Evolutionary conservation across 2,888 invertebrate genomes (phyloP), one percentile per base, ranked within the genome.

Genomic region (Allophyes oxyacanthae): DNA sequence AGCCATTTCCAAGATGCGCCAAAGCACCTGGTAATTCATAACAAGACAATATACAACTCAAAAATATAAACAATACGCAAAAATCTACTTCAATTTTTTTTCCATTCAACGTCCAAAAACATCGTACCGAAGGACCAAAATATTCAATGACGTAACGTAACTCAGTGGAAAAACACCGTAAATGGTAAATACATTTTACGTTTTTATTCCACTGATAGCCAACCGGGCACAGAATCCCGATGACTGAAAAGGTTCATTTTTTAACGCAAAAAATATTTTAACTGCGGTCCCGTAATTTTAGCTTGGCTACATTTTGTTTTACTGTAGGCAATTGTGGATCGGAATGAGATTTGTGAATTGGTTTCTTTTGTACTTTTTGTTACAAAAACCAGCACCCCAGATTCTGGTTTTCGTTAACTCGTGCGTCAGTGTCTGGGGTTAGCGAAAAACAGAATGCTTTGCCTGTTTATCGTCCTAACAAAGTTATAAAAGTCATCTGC

Each of bases 241-340:
- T 68, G 44, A 45, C 25, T 49, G 42, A 50, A 43, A 52, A 40
- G 36, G 28, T 38, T 34, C 6, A 48, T 43, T 59, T 64, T n/a
- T 69, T 51, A 36, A 38, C 30, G 26, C 8, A 45, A 28, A 25
- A 48, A 64, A 57, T 57, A 57, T 51, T 64, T 68, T 26, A 40
- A 7, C 37, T 33, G 32, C 20, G 38, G 28, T 33, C 20, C 20
- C 13, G 9, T 40, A 28, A 46, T 55, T 49, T 28, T 41, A 25
- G 40, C 45, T n/a, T n/a, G 9, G 36, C 43, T 11, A 37, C 45
- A 15, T 52, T 64, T 43, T n/a, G 9, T 56, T 53, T 52, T 34
- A 49, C 30, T 34, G 14, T 45, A 33, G 25, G 11, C 51, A 51
- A 59, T 57, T 30, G 38, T 11, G 8, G 15, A 45, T 40, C n/a